Percentiles rank a stretch among this genome's conserved stretches.
Evolutionary conservation across 2,113 vertebrate species (phyloP).

Genomic region (Nesospiza acunhae): DNA sequence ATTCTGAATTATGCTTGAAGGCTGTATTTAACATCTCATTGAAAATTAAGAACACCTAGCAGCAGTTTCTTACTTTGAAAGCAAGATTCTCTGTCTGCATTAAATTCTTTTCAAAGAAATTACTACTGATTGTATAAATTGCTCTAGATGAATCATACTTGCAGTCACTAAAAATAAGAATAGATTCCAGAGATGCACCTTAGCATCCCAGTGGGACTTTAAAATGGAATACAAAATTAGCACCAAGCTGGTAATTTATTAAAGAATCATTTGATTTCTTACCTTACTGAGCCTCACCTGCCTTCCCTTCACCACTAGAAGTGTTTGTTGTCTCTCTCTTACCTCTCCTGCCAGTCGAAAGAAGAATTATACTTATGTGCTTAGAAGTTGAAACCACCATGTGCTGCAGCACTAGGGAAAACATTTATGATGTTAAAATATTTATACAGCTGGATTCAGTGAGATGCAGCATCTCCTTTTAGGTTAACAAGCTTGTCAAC

Average conservation of each 20-base stretch:
- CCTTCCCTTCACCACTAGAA: background rate
- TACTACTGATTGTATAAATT: background rate
- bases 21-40: background rate
- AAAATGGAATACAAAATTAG: conserved; percentile 25
- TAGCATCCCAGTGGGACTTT: background rate
- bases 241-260: background rate
- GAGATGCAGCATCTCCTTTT: conserved; percentile 40
- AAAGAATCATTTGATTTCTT: conserved; percentile 31
- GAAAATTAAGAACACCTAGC: background rate
- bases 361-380: background rate
- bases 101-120: conserved; percentile 18
- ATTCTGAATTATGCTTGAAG: background rate
- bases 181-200: background rate
- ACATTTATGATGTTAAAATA: conserved; percentile 49
- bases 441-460: conserved; percentile 50
- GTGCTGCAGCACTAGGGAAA: conserved; percentile 21
- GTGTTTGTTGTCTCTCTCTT: background rate
- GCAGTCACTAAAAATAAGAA: background rate
- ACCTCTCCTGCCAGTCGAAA: background rate
- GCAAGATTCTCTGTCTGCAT: background rate
- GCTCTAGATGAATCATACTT: background rate
- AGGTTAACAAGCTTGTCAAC: conserved; percentile 51
- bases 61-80: conserved; percentile 5
- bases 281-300: background rate
- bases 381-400: background rate